These are phyloP conservation scores for Marasmarcha lunaedactyla DNA, from an alignment of 2,888 invertebrate genomes.

Conservation along the genomic window DNA sequence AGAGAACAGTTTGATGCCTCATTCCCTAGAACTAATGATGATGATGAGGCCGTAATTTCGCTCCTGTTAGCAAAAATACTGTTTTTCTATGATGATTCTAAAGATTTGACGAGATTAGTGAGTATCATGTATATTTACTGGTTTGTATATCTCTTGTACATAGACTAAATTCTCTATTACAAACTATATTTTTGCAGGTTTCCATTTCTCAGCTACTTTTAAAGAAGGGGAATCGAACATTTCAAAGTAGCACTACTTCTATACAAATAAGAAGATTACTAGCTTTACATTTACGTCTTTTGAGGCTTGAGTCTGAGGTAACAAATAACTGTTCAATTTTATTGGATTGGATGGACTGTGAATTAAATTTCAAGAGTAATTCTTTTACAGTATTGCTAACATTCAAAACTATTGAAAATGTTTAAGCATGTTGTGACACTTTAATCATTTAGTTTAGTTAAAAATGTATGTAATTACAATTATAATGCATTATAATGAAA, in stretches of 20 bases:
- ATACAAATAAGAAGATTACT: constrained; percentile 53
- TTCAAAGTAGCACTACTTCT: constrained; percentile 35
- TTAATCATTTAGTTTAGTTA: neutral
- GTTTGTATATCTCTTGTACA: constrained; percentile 1
- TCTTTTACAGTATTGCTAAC: too few relatives aligned
- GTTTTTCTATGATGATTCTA: constrained; percentile 80
- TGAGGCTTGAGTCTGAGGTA: constrained; percentile 52
- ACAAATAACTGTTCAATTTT: too few relatives aligned
- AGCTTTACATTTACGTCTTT: constrained; percentile 42
- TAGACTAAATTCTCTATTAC: constrained; percentile 1
- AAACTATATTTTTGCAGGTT: constrained; percentile 37
- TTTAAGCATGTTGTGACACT: neutral
- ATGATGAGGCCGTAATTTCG: constrained; percentile 59
- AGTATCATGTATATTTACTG: constrained; percentile 24
- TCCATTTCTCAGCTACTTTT: constrained; percentile 66
- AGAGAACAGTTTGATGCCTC: constrained; percentile 78
- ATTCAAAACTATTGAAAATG: too few relatives aligned
- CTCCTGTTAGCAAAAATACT: constrained; percentile 75
- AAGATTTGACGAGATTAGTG: constrained; percentile 69
- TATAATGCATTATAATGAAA: too few relatives aligned
- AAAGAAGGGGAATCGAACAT: constrained; percentile 58
- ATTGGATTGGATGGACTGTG: too few relatives aligned
- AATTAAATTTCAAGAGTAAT: too few relatives aligned
- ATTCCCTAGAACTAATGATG: constrained; percentile 51
- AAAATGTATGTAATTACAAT: too few relatives aligned